Percentiles rank a stretch among this genome's conserved stretches.
These are phyloP conservation scores for Xestia xanthographa DNA, from an alignment of 2,888 invertebrate genomes.

Conservation along the genomic window DNA sequence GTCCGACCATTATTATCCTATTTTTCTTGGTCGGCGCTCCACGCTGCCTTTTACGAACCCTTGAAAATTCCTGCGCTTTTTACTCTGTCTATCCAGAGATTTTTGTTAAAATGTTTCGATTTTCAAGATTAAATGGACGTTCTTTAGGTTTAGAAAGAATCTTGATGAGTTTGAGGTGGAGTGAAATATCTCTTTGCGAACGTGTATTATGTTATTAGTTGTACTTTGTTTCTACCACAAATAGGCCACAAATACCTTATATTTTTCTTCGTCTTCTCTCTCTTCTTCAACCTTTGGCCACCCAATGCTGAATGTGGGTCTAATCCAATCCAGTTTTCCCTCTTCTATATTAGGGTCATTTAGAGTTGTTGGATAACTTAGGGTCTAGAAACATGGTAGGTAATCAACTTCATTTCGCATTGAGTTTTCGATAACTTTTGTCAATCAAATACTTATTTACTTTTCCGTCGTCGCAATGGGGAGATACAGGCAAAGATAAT, in stretches of 20 bases:
- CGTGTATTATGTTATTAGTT: neutral
- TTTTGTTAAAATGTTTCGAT: conserved; percentile 50
- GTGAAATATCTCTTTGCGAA: neutral
- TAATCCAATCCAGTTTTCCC: neutral
- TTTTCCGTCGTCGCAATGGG: neutral
- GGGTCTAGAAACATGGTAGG: neutral
- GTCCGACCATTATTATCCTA: conserved; percentile 79
- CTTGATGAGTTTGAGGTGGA: conserved; percentile 4
- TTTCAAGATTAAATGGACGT: conserved; percentile 12
- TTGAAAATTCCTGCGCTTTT: conserved; percentile 57
- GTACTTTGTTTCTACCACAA: neutral
- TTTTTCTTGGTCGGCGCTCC: conserved; percentile 74
- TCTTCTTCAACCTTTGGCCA: neutral
- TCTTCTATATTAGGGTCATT: neutral
- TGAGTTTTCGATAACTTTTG: neutral
- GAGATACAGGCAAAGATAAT: too few species aligned
- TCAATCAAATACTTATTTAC: neutral
- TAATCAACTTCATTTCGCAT: neutral
- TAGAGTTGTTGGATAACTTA: neutral
- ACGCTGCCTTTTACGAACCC: conserved; percentile 65
- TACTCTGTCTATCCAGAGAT: conserved; percentile 38
- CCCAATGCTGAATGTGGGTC: neutral
- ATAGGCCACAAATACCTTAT: neutral
- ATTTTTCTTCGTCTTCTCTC: neutral
- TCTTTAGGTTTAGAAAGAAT: conserved; percentile 18